A percentile compares a stretch with the other conserved stretches of the same genome.
Conservation (phyloP, 1,140 invertebrate genomes). For the Dysdera silvatica region DNA sequence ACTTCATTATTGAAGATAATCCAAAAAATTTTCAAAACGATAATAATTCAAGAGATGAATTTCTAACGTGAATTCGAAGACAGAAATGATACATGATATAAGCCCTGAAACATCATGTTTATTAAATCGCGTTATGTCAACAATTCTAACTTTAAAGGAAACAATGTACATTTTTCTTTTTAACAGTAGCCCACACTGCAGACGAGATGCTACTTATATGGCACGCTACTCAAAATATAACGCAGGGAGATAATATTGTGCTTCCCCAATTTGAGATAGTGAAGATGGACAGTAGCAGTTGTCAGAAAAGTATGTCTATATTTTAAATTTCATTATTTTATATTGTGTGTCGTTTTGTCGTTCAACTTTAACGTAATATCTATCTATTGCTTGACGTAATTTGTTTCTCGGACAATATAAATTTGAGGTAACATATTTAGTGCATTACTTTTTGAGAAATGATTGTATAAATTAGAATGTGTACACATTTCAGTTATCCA, state of each 20-base stretch:
- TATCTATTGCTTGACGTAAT: too few relatives aligned
- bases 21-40: neutral
- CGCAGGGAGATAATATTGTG: constrained; percentile 21
- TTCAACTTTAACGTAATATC: too few relatives aligned
- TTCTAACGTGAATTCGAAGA: neutral
- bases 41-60: neutral
- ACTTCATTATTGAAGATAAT: too few relatives aligned
- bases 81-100: neutral
- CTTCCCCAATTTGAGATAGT: constrained; percentile 27
- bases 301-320: constrained; percentile 10
- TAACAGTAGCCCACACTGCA: constrained; percentile 20
- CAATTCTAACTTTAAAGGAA: neutral
- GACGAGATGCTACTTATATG: constrained; percentile 23
- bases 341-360: too few relatives aligned
- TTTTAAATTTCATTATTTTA: too few relatives aligned
- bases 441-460: too few relatives aligned
- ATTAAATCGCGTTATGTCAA: neutral
- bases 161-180: neutral
- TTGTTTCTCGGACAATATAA: too few relatives aligned
- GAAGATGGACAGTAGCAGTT: constrained; percentile 9
- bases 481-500: too few relatives aligned
- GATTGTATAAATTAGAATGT: too few relatives aligned
- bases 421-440: too few relatives aligned
- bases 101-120: neutral
- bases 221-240: constrained; percentile 12